Evolutionary conservation across 1,140 invertebrate genomes (phyloP), one percentile per base, ranked within the genome.

Genomic region (Drosophila kohkoa): DNA sequence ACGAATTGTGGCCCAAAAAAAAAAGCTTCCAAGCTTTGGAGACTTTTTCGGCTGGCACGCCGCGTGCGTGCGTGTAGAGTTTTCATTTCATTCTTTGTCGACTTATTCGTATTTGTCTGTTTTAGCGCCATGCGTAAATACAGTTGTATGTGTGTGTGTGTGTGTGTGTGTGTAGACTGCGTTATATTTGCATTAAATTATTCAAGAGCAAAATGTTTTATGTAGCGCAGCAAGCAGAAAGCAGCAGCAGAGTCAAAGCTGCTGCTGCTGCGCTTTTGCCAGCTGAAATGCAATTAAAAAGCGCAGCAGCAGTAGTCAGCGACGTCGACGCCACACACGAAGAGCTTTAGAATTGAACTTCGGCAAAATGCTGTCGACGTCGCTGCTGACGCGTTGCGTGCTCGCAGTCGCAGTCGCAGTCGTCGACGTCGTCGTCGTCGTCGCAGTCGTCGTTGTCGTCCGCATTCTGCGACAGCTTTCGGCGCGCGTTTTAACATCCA

Each of bases 141-240:
- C 10, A 67, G 32, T 20, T 59, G 41, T 20, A 8, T 48, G 41
- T n/a, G n/a, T 59, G 41, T 20, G 6, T 48, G 41, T 59, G 41
- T 20, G 6, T 48, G 41, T 45, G 48, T 82, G 58, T 54, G 72
- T 88, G 83, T 82, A 88, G 83, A 88, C 80, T 83, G 77, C 83
- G 83, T 88, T 87, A 83, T 88, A 82, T 88, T 88, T 87, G 76
- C 76, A 74, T 87, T 87, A 68, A 87, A 88, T 88, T 77, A 87
- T 87, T 88, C 68, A 82, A 38, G 46, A 77, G 70, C 66, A 68
- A 87, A 88, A 86, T 82, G 73, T 85, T 85, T 83, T 85, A 85
- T 85, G 67, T 64, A 76, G 74, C 77, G 52, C 62, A 49, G 43
- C 20, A 20, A 25, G 3, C 20, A 4, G 20, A 25, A 2, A 25